Conservation (phyloP, 2,113 vertebrate species). For the Dipodomys ordii region DNA sequence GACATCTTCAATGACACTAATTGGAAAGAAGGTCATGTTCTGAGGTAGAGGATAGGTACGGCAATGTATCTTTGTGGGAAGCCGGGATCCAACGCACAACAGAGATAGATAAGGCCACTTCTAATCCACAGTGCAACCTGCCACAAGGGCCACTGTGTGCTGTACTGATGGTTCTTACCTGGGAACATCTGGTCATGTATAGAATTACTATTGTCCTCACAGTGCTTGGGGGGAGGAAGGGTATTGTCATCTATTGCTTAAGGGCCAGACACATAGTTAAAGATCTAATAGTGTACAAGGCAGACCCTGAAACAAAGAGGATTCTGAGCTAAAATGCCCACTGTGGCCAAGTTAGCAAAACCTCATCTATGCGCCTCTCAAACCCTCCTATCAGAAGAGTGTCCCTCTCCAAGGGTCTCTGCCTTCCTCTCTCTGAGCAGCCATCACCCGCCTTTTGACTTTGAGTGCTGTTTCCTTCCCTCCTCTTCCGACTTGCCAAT, state of each 20-base stretch:
- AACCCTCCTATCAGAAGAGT: neutral
- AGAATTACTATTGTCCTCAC: neutral
- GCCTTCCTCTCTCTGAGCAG: neutral
- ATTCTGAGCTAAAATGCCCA: neutral
- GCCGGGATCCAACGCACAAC: neutral
- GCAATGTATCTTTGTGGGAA: neutral
- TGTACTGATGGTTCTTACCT: neutral
- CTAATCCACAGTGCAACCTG: neutral
- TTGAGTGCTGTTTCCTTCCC: neutral
- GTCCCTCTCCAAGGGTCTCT: neutral
- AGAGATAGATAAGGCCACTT: neutral
- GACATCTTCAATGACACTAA: neutral
- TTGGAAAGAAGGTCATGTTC: neutral
- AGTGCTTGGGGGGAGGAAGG: neutral
- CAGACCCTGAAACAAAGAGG: neutral
- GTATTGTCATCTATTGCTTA: neutral
- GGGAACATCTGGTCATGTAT: neutral
- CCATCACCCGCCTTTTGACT: neutral
- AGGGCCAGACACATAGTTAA: neutral
- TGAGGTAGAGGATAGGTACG: neutral
- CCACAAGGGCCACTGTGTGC: neutral
- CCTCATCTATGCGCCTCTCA: neutral
- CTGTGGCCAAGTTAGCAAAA: neutral
- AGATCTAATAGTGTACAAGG: neutral
- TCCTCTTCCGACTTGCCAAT: constrained; percentile 70